A percentile compares a stretch with the other conserved stretches of the same genome.
Conservation (phyloP, 2,797 vertebrate species). For the Cossypha niveicapilla region DNA sequence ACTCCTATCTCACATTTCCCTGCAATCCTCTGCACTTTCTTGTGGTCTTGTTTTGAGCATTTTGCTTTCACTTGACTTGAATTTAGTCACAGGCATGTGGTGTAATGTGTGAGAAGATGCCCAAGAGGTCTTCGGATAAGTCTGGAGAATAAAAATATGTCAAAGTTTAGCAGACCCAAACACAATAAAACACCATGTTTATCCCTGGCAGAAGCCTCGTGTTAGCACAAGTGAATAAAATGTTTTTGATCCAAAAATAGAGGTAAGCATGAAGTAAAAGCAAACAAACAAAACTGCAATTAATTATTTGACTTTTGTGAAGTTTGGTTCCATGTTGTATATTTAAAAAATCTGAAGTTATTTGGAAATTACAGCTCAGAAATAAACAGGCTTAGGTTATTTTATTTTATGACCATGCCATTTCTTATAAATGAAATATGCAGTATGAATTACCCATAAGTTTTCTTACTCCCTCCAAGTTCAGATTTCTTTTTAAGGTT, state of each 20-base stretch:
- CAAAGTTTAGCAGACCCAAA: background rate
- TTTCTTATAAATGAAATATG: background rate
- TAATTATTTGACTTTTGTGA: background rate
- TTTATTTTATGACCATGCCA: background rate
- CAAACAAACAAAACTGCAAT: background rate
- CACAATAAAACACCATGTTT: background rate
- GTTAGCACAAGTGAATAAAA: background rate
- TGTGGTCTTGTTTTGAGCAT: background rate
- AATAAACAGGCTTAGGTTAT: background rate
- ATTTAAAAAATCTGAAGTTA: background rate
- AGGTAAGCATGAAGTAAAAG: background rate
- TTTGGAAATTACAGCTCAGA: background rate
- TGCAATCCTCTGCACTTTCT: background rate
- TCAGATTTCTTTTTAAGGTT: background rate
- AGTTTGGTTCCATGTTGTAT: background rate
- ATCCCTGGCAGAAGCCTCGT: background rate
- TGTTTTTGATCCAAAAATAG: background rate
- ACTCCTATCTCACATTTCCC: background rate
- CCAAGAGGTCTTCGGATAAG: background rate
- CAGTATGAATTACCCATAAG: background rate
- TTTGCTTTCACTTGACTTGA: background rate
- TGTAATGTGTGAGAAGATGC: background rate
- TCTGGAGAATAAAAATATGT: background rate
- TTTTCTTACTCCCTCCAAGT: background rate
- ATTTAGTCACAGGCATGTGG: background rate